A percentile compares a stretch with the other conserved stretches of the same genome.
Evolutionary conservation across 1,140 invertebrate genomes (phyloP).

Genomic region (Trissolcus basalis): DNA sequence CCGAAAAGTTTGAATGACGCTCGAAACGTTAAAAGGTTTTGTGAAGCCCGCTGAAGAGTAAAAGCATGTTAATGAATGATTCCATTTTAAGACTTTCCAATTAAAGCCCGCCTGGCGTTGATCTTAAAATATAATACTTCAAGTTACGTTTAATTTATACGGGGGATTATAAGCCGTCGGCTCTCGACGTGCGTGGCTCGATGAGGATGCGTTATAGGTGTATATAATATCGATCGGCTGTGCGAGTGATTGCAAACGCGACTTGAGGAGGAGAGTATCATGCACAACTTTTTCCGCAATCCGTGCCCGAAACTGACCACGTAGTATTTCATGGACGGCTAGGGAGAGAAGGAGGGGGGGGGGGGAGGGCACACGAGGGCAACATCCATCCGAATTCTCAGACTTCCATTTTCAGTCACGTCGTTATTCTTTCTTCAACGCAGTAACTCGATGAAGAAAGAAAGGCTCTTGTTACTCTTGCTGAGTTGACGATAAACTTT

Average conservation of each 20-base stretch:
- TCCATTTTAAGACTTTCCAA: constrained; percentile 2
- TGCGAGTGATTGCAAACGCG: too few relatives aligned
- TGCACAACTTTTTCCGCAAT: constrained; percentile 44
- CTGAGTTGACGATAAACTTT: constrained; percentile 66
- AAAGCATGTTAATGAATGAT: constrained; percentile 35
- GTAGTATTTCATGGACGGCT: constrained; percentile 29
- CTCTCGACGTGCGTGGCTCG: too few relatives aligned
- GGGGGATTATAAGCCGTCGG: too few relatives aligned
- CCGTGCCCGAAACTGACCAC: constrained; percentile 13
- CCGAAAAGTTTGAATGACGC: constrained; percentile 49
- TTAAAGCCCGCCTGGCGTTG: background rate
- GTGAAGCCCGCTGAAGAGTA: constrained; percentile 14
- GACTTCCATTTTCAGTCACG: constrained; percentile 1
- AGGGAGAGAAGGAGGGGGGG: too few relatives aligned
- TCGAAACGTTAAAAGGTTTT: constrained; percentile 42
- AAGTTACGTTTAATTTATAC: background rate
- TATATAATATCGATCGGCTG: too few relatives aligned
- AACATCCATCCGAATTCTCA: constrained; percentile 28
- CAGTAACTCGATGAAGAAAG: constrained; percentile 35
- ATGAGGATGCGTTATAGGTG: too few relatives aligned
- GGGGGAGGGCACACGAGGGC: too few relatives aligned
- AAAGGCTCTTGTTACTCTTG: constrained; percentile 57
- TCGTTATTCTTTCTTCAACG: constrained; percentile 35
- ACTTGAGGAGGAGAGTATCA: constrained; percentile 29
- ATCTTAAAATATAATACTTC: constrained; percentile 1